Base-by-base conservation (phyloP, 2,888 invertebrate species). In the Prostheceraeus crozeri region DNA sequence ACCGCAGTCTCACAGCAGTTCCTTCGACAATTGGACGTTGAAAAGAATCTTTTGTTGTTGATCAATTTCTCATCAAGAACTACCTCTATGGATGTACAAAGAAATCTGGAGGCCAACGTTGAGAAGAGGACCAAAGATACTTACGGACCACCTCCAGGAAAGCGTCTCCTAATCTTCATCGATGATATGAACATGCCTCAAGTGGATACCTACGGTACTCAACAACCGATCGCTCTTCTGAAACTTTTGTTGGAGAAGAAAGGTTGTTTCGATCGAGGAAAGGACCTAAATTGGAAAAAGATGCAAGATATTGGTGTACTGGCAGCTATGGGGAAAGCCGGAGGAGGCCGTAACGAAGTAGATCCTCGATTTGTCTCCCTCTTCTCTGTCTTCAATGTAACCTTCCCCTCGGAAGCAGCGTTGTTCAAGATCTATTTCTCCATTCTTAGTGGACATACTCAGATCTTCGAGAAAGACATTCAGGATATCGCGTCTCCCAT, bases 181-280 rank as follows among this genome's bases (percentile, higher is more conserved):
- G 91, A 93, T 71, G 90, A 93, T 71, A 85, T 91, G 84, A 89
- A 90, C 72, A 90, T 90, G 89, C 90, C 91, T 30, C 82, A 84
- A 76, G 84, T 79, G 52, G 87, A 88, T 70, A 83, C 82, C 0
- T 90, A 90, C 71, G 90, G 90, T 0, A 90, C 89, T 0, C 91
- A 91, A 71, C 91, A 91, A 70, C 90, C 91, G 0, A 88, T 90
- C 66, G 91, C 90, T 0, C 77, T 91, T 33, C 76, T 93, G n/a
- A 91, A 90, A 73, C 77, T 89, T 10, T 75, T 93, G n/a, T 83
- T 91, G 63, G 89, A 91, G 76, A 82, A 84, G 63, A 85, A 85
- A 58, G 91, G 91, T 16, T 83, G 89, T 75, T 91, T 88, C 72
- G 89, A 89, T 75, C 80, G 89, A 57, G 87, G 85, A 25, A 88